Evolutionary conservation across 2,888 invertebrate genomes (phyloP).

Genomic region (Dicycla oo): DNA sequence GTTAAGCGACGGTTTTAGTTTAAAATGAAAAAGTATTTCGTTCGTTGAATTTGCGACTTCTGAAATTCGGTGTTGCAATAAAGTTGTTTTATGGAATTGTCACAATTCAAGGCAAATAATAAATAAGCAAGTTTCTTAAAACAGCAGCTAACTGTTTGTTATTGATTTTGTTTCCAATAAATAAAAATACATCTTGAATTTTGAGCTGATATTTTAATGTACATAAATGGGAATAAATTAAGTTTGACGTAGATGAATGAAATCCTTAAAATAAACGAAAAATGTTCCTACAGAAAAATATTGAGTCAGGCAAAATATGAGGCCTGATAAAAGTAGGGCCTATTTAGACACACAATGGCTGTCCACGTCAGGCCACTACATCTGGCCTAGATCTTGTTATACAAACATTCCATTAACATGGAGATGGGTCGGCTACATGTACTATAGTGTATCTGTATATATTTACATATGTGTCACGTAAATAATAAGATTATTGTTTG

Average conservation of each 20-base stretch:
- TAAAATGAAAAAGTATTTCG: conserved; percentile 30
- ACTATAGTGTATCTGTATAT: conserved; percentile 13
- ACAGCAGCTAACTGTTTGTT: too few species aligned
- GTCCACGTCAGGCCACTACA: conserved; percentile 43
- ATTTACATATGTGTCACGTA: conserved; percentile 12
- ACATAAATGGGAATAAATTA: not conserved
- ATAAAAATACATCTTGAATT: not conserved
- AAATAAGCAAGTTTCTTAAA: not conserved
- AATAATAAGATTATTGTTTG: not conserved
- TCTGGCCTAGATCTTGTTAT: conserved; percentile 44
- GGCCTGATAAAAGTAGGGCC: conserved; percentile 22
- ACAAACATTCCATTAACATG: conserved; percentile 49
- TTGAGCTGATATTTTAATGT: not conserved
- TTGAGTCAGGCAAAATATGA: conserved; percentile 31
- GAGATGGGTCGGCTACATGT: conserved; percentile 25
- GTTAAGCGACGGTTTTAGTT: conserved; percentile 31
- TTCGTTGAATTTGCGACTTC: not conserved
- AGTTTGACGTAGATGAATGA: not conserved
- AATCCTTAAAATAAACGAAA: conserved; percentile 1
- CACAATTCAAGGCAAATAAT: not conserved
- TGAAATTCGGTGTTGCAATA: conserved; percentile 1
- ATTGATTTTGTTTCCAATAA: not conserved
- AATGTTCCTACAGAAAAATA: not conserved
- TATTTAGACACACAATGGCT: conserved; percentile 44
- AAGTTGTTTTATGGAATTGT: not conserved